These are phyloP conservation scores for Drosophila hawaiiensis DNA, from an alignment of 2,888 invertebrate species.

Conservation along the genomic window DNA sequence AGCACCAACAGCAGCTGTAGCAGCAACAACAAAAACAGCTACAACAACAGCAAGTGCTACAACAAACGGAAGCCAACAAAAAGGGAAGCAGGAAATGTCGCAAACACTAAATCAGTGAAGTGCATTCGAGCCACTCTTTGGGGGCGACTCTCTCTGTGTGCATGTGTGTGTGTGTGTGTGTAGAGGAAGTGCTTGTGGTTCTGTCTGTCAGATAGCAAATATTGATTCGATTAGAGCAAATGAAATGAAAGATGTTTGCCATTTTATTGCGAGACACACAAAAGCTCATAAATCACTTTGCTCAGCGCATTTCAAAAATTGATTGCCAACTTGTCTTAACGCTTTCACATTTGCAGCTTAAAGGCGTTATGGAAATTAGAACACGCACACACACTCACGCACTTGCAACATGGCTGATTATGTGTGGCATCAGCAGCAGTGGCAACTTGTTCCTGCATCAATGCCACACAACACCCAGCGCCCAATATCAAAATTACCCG, in stretches of 20 bases:
- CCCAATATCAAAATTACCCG: slow-evolving; percentile 68
- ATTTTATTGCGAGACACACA: slow-evolving; percentile 51
- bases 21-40: slow-evolving; percentile 33
- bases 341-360: slow-evolving; percentile 31
- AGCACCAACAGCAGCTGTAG: slow-evolving; percentile 15
- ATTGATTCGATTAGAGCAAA: slow-evolving; percentile 70
- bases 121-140: slow-evolving; percentile 60
- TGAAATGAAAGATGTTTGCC: slow-evolving; percentile 52
- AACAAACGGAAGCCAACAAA: slow-evolving; percentile 56
- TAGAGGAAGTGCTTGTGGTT: slow-evolving; percentile 56
- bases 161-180: slow-evolving; percentile 5
- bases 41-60: slow-evolving; percentile 21
- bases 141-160: slow-evolving; percentile 13
- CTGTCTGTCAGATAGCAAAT: slow-evolving; percentile 56
- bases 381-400: slow-evolving; percentile 6
- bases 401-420: slow-evolving; percentile 60
- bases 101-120: slow-evolving; percentile 78
- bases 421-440: slow-evolving; percentile 31
- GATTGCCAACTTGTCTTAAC: slow-evolving; percentile 24
- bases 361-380: slow-evolving; percentile 43
- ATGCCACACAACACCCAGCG: slow-evolving; percentile 45
- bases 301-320: slow-evolving; percentile 25
- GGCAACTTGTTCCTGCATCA: slow-evolving; percentile 65
- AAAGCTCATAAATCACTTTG: slow-evolving; percentile 60
- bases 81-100: slow-evolving; percentile 76